Evolutionary conservation across 1,140 invertebrate genomes (phyloP).

Genomic region (Hermetia illucens): DNA sequence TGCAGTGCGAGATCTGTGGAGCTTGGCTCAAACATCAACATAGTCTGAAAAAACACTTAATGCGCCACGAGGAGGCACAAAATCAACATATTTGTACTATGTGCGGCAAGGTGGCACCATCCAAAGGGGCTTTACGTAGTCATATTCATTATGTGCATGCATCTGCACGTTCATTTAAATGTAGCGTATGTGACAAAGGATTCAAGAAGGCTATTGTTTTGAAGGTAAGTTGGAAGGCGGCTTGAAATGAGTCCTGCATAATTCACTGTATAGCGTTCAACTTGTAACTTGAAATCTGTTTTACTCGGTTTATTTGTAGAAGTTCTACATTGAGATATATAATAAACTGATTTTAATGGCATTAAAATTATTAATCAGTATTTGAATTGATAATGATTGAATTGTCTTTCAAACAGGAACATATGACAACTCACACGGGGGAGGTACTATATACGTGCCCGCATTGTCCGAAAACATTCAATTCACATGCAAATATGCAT

Average conservation of each 20-base stretch:
- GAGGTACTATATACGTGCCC: conserved; percentile 26
- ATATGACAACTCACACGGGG: conserved; percentile 27
- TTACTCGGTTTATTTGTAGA: conserved; percentile 1
- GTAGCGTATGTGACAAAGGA: conserved; percentile 21
- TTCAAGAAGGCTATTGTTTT: conserved; percentile 25
- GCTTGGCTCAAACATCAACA: conserved; percentile 28
- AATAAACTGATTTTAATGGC: background rate
- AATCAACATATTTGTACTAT: conserved; percentile 17
- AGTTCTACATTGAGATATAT: background rate
- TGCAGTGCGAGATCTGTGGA: conserved; percentile 25
- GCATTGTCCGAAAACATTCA: conserved; percentile 25
- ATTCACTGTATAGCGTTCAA: background rate
- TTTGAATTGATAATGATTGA: background rate
- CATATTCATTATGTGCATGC: conserved; percentile 25
- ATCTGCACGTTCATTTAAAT: conserved; percentile 15
- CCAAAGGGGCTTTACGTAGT: conserved; percentile 22
- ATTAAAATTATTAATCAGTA: background rate
- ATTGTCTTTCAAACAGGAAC: conserved; percentile 16
- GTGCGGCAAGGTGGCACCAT: conserved; percentile 24
- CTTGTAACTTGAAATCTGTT: background rate
- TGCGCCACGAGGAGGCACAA: conserved; percentile 15
- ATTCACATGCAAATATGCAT: conserved; percentile 27
- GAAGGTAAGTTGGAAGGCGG: conserved; percentile 8
- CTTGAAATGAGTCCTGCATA: conserved; percentile 1
- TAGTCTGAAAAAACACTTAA: conserved; percentile 22